phyloP scores from a whole-genome alignment of 2,113 vertebrate species.

The Datnioides undecimradiatus region DNA sequence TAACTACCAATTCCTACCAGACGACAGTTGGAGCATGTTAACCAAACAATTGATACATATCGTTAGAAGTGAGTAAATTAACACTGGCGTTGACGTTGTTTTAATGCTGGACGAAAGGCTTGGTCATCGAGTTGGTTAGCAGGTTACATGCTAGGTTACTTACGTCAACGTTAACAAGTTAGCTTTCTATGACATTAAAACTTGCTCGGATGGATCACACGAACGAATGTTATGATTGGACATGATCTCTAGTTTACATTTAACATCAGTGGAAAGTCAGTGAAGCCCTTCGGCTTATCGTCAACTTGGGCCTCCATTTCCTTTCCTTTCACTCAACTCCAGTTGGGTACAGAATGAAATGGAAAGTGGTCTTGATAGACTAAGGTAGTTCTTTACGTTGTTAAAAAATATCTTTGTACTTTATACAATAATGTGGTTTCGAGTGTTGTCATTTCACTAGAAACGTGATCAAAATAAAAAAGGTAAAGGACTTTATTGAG shows the following conservation, averaged over 20 bases:
- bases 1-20: neutral
- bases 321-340: constrained; percentile 39
- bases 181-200: neutral
- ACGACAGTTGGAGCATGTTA: too few relatives aligned
- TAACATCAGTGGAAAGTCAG: neutral
- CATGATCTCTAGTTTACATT: neutral
- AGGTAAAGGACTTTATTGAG: neutral
- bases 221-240: neutral
- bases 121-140: constrained; percentile 68
- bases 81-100: neutral
- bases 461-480: neutral
- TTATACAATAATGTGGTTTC: neutral
- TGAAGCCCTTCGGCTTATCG: constrained; percentile 7
- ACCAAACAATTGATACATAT: neutral
- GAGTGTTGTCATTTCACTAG: neutral
- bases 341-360: constrained; percentile 52
- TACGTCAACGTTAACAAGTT: neutral
- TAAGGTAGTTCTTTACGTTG: neutral
- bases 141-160: constrained; percentile 28
- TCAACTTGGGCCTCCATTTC: constrained; percentile 75
- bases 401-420: neutral
- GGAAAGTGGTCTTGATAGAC: constrained; percentile 31
- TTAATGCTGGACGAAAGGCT: constrained; percentile 48
- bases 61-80: neutral
- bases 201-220: neutral